Percentiles rank a stretch among this genome's conserved stretches.
Conservation (phyloP, 2,113 vertebrate species). For the Percina caprodes region DNA sequence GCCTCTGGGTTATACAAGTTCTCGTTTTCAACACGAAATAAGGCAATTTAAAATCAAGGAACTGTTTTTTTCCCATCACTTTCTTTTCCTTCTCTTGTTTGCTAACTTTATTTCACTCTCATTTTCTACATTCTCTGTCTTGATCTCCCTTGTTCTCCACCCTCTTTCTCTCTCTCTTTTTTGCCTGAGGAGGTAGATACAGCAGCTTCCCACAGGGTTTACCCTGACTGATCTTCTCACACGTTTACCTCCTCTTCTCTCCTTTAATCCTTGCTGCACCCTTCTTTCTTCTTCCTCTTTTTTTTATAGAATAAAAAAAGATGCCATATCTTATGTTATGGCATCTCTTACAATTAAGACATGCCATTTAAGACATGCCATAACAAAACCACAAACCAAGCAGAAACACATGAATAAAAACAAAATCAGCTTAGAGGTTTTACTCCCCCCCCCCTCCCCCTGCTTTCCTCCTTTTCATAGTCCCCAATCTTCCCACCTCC, state of each 20-base stretch:
- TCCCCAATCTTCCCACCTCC: neutral
- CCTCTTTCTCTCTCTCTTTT: neutral
- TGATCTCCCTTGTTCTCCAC: neutral
- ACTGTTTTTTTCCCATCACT: neutral
- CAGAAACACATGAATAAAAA: too few species aligned
- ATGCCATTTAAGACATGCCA: too few species aligned
- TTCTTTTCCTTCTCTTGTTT: slow-evolving; percentile 15
- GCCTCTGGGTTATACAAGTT: slow-evolving; percentile 54
- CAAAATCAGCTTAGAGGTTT: neutral
- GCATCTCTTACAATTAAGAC: too few species aligned
- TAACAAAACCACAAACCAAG: too few species aligned
- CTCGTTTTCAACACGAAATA: slow-evolving; percentile 48
- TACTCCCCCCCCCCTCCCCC: neutral
- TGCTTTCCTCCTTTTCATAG: neutral
- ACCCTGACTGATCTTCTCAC: slow-evolving; percentile 14
- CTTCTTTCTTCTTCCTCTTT: neutral
- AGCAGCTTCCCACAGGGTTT: slow-evolving; percentile 21
- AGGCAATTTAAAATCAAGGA: slow-evolving; percentile 52
- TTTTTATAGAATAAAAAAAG: too few species aligned
- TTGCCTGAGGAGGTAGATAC: slow-evolving; percentile 31
- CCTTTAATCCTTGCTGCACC: neutral
- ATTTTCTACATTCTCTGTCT: neutral
- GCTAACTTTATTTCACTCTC: neutral
- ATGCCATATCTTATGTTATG: too few species aligned
- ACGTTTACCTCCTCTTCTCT: slow-evolving; percentile 17